These are phyloP conservation scores for Rhagonycha lutea DNA, from an alignment of 2,888 invertebrate genomes.

Conservation along the genomic window DNA sequence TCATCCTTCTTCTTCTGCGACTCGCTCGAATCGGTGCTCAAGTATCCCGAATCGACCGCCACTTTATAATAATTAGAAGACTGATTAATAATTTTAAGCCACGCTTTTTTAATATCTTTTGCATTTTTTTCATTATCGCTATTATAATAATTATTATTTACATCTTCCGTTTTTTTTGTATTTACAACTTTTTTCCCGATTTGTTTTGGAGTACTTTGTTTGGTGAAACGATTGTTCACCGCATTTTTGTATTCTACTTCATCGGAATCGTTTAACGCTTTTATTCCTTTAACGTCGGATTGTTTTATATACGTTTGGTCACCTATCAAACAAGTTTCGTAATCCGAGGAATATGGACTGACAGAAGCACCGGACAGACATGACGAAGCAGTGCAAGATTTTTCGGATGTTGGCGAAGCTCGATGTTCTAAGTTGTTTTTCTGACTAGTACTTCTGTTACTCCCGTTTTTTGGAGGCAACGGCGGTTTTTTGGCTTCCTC, in stretches of 20 bases:
- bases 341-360: conserved; percentile 58
- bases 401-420: conserved; percentile 48
- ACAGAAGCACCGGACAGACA: conserved; percentile 58
- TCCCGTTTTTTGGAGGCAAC: conserved; percentile 67
- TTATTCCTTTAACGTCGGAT: conserved; percentile 30
- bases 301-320: conserved; percentile 10
- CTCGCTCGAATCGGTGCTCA: conserved; percentile 79
- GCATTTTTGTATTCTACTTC: conserved; percentile 42
- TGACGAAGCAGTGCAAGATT: conserved; percentile 26
- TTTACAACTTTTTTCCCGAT: background rate
- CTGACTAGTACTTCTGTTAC: conserved; percentile 51
- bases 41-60: conserved; percentile 78
- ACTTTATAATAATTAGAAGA: conserved; percentile 28
- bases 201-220: conserved; percentile 8
- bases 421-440: conserved; percentile 15
- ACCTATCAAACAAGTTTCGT: conserved; percentile 50
- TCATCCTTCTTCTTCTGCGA: conserved; percentile 57
- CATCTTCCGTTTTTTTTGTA: background rate
- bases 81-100: conserved; percentile 40
- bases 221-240: conserved; percentile 44
- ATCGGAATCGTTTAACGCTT: conserved; percentile 36
- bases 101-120: conserved; percentile 44
- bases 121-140: conserved; percentile 7
- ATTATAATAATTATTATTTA: conserved; percentile 14
- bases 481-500: conserved; percentile 50